Evolutionary conservation across 2,888 invertebrate genomes (phyloP), one percentile per base, ranked within the genome.

Genomic region (Coecobrya sp.): DNA sequence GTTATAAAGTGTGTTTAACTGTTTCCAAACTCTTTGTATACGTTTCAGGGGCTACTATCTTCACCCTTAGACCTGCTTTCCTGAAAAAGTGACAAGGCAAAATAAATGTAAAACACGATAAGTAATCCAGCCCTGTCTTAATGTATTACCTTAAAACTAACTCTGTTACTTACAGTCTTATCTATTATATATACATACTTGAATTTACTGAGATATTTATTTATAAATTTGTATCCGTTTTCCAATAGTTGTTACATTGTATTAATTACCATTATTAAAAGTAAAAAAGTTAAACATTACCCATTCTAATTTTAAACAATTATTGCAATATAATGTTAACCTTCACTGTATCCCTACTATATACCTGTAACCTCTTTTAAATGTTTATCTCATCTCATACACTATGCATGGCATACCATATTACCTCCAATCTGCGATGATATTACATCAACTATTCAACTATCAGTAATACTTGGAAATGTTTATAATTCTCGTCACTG

Each of bases 21-120:
- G 25, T 70, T 62, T 59, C 30, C 65, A 82, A 65, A 59, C 65
- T 79, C 85, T 76, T 81, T 65, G 68, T 76, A 55, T 86, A n/a
- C 25, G 13, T 65, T 93, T 45, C 91, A 95, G 95, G 25, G 95
- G 95, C n/a, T 95, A 95, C 85, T 95, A 95, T 49, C 92, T 95
- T 25, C 95, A 95, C 86, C 93, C 93, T 8, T 93, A 92, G 86
- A 65, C 1, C 8, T 4, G 19, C 52, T n/a, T 62, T 10, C 62
- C 22, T 19, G 7, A 19, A 7, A 8, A 62, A 10, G 11, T 11
- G 25, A 25, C 4, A 62, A 62, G 62, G 22, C 25, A 30, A 16
- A 27, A 0, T 11, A 19, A 62, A 65, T 19, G 4, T 27, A 16
- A 1, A 11, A 27, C 25, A 7, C 13, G 65, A 65, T n/a, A n/a